phyloP scores from a whole-genome alignment of 2,888 invertebrate species.

The Rotaria socialis region DNA sequence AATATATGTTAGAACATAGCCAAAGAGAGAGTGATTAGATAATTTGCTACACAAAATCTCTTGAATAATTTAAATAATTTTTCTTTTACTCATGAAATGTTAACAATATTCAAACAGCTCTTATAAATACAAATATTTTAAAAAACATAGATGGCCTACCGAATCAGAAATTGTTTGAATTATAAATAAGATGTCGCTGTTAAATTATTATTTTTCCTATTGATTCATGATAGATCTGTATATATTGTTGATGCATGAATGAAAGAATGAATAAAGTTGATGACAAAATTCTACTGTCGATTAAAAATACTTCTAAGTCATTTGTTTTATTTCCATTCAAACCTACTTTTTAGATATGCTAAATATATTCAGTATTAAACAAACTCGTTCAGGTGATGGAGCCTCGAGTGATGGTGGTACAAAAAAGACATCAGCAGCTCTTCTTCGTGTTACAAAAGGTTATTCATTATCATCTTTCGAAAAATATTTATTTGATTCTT shows the following conservation, averaged over 20 bases:
- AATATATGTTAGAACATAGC: no score
- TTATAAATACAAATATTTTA: no score
- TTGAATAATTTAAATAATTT: no score
- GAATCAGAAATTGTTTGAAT: background rate
- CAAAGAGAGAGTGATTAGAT: no score
- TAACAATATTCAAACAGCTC: no score
- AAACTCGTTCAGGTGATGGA: background rate
- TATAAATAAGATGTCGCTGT: background rate
- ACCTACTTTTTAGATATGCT: background rate
- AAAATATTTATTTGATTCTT: background rate
- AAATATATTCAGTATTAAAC: background rate
- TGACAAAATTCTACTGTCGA: background rate
- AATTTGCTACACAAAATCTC: no score
- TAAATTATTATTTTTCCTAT: background rate
- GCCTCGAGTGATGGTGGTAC: background rate
- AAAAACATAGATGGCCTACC: background rate
- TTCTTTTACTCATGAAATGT: no score
- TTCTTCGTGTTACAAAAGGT: slow-evolving; percentile 30
- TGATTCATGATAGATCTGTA: background rate
- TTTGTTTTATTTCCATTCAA: no score
- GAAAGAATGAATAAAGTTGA: background rate
- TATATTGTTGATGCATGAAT: background rate
- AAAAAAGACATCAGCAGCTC: background rate
- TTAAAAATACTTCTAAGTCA: background rate
- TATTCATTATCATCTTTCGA: background rate